phyloP scores from a whole-genome alignment of 2,113 vertebrate species.

The Sciurus niger region DNA sequence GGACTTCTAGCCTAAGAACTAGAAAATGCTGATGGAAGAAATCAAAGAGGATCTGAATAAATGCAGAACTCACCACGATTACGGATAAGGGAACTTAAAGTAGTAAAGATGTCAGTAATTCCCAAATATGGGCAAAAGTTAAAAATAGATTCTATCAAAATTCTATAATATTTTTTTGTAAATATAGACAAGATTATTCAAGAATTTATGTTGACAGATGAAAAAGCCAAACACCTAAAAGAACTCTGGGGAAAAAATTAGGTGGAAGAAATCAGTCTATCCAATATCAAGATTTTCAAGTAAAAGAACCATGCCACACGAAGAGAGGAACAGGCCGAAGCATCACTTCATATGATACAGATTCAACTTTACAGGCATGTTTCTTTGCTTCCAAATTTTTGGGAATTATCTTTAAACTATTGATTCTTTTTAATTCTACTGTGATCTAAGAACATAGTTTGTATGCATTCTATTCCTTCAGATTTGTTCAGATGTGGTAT shows the following conservation, averaged over 20 bases:
- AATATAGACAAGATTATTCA: not conserved
- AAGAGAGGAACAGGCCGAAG: not conserved
- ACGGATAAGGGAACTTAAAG: not conserved
- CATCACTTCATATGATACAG: too few species aligned
- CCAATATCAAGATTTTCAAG: not conserved
- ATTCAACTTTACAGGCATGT: not conserved
- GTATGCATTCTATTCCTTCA: not conserved
- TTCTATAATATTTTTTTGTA: not conserved
- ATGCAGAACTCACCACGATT: not conserved
- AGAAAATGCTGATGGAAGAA: not conserved
- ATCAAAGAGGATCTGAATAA: not conserved
- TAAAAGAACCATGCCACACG: not conserved
- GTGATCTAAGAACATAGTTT: not conserved
- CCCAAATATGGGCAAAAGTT: not conserved
- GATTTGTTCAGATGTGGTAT: not conserved
- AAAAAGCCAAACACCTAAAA: not conserved
- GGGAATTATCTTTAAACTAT: not conserved
- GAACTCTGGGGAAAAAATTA: not conserved
- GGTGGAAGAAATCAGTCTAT: not conserved
- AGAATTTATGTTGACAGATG: not conserved
- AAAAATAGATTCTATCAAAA: not conserved
- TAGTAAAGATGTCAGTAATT: not conserved
- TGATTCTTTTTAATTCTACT: not conserved
- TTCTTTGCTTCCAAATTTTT: not conserved
- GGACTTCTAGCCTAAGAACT: not conserved